These are phyloP conservation scores for Sarcophaga caerulescens DNA, from an alignment of 2,888 invertebrate species.

Conservation along the genomic window DNA sequence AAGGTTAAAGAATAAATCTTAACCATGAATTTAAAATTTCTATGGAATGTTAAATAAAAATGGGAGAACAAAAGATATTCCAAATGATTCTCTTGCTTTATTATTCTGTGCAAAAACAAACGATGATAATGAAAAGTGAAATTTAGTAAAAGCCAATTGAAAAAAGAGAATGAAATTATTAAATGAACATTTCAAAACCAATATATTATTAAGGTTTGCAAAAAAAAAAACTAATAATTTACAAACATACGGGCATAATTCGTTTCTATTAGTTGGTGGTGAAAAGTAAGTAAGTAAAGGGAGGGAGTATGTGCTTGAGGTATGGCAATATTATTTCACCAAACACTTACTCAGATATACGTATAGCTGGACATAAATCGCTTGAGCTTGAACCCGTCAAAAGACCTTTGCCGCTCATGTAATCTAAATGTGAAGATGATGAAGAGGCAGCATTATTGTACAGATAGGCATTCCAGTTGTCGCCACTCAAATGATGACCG, in stretches of 20 bases:
- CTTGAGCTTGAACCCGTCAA: constrained; percentile 69
- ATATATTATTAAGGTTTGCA: too few species aligned
- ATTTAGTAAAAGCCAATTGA: background rate
- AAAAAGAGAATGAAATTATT: background rate
- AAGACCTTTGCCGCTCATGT: constrained; percentile 71
- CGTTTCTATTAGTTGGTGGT: constrained; percentile 3
- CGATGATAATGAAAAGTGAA: background rate
- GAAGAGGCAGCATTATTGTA: constrained; percentile 51
- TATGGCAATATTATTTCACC: background rate
- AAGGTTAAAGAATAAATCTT: too few species aligned
- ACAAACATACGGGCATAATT: background rate
- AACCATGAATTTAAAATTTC: too few species aligned
- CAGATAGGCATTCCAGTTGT: constrained; percentile 54
- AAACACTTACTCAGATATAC: constrained; percentile 85
- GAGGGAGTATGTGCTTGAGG: background rate
- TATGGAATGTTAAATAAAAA: too few species aligned
- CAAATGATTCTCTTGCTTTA: too few species aligned
- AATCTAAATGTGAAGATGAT: constrained; percentile 70
- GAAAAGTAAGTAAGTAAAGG: background rate
- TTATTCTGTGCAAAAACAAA: too few species aligned
- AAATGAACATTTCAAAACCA: background rate
- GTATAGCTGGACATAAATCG: constrained; percentile 84
- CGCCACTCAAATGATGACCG: constrained; percentile 47
- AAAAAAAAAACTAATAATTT: background rate
- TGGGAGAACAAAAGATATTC: too few species aligned